Base-by-base conservation (phyloP, 1,140 invertebrate species). In the Venustaconcha ellipsiformis region DNA sequence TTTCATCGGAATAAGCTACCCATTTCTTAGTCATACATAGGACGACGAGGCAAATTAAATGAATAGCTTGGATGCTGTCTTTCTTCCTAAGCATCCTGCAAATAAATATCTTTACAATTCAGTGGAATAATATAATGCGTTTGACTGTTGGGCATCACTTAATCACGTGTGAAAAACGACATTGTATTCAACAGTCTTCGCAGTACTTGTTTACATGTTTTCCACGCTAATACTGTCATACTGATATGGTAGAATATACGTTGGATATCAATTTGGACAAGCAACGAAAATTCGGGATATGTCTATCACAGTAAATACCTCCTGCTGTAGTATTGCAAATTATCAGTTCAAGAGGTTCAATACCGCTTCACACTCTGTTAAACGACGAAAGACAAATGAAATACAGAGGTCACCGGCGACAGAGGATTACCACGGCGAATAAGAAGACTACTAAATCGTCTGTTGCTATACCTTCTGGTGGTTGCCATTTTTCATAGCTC, bases 391-490 rank as follows among this genome's bases (percentile, higher is more conserved):
- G 57, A 8, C n/a, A 4, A 70, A 72, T 8, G 23, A 17, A 15
- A 67, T 37, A 1, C 20, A 57, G 26, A 66, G 67, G 37, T 76
- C 75, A 37, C 78, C 75, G n/a, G 59, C 72, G 77, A 18, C 64
- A 81, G 70, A 78, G 82, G 5, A 79, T 85, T 23, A 84, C 86
- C n/a, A 80, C 79, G 76, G 86, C 87, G 14, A 94, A 94, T 88
- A 92, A 95, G 72, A 95, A 94, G 87, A 95, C 95, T 0, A 92
- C 95, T 3, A 95, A 94, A 80, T 96, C 14, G 93, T 95, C 67
- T 78, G 91, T 48, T 93, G 94, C 80, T 95, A 95, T 87, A 92
- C 94, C 30, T 88, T 94, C 23, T 94, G 94, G 72, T 94, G 93
- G 80, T 92, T 92, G 59, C 95, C 95, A 2, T 96, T 95, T 85